phyloP scores from a whole-genome alignment of 1,140 invertebrate species.

The Rhyzopertha dominica region DNA sequence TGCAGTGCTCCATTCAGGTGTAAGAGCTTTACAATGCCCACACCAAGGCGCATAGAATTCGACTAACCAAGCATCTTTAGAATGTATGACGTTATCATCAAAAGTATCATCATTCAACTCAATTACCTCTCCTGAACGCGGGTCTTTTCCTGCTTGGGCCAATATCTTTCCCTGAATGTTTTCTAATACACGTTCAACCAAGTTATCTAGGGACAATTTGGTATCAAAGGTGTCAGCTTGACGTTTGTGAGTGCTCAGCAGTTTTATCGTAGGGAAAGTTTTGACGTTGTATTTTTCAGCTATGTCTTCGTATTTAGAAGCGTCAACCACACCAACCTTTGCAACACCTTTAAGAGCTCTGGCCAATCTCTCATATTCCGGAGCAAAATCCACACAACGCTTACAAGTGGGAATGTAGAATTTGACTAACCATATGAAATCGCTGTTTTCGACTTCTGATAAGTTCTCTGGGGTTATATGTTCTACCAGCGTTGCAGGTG shows the following conservation, averaged over 20 bases:
- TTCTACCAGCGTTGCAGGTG: too few species aligned
- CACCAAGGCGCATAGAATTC: conserved; percentile 97
- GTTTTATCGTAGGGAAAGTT: conserved; percentile 96
- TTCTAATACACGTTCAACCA: conserved; percentile 76
- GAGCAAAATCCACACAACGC: conserved; percentile 72
- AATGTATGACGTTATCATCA: conserved; percentile 77
- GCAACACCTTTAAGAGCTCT: conserved; percentile 81
- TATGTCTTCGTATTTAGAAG: conserved; percentile 77
- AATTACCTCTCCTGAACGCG: conserved; percentile 66
- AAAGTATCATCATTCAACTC: conserved; percentile 93
- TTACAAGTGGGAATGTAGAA: conserved; percentile 91
- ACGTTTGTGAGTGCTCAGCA: conserved; percentile 82
- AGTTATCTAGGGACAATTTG: conserved; percentile 72
- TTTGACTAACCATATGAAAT: conserved; percentile 84
- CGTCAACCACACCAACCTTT: conserved; percentile 89
- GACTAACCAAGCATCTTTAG: conserved; percentile 89
- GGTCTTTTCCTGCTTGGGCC: conserved; percentile 55
- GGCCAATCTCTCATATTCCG: conserved; percentile 82
- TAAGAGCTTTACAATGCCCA: conserved; percentile 91
- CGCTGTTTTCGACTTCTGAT: conserved; percentile 75
- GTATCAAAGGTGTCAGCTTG: conserved; percentile 82
- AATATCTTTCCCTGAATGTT: conserved; percentile 63
- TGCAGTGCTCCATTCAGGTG: conserved; percentile 88
- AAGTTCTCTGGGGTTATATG: too few species aligned
- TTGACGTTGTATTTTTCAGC: conserved; percentile 72